phyloP scores from a whole-genome alignment of 2,888 invertebrate genomes.

The Drosophila pseudotakahashii region DNA sequence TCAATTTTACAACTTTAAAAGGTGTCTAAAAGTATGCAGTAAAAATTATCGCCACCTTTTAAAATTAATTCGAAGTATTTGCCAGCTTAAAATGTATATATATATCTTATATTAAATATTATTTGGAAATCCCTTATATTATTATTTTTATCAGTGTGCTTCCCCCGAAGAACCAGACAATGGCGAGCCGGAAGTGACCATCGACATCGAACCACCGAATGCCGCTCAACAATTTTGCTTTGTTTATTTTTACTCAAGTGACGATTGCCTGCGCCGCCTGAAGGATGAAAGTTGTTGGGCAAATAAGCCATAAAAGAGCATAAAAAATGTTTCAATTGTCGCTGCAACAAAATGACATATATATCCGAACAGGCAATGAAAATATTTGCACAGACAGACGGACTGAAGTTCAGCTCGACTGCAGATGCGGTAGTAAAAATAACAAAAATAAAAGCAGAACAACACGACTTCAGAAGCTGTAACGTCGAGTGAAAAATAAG shows the following conservation, averaged over 20 bases:
- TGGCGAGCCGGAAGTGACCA: slow-evolving; percentile 38
- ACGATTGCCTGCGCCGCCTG: slow-evolving; percentile 34
- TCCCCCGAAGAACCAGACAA: slow-evolving; percentile 10
- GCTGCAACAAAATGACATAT: slow-evolving; percentile 54
- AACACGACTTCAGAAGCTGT: slow-evolving; percentile 26
- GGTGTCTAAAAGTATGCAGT: too few species aligned
- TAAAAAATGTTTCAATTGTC: slow-evolving; percentile 77
- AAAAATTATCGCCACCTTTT: too few species aligned
- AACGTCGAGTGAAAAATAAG: not conserved
- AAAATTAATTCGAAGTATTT: too few species aligned
- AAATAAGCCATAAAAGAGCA: slow-evolving; percentile 76
- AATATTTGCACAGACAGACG: slow-evolving; percentile 54
- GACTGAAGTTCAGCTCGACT: slow-evolving; percentile 32
- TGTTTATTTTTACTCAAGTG: slow-evolving; percentile 75
- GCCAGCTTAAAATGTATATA: too few species aligned
- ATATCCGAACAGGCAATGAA: slow-evolving; percentile 43
- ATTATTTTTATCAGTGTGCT: not conserved
- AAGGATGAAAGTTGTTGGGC: slow-evolving; percentile 29
- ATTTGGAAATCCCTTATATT: too few species aligned
- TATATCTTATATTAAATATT: too few species aligned
- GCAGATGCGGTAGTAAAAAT: slow-evolving; percentile 68
- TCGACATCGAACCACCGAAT: slow-evolving; percentile 16
- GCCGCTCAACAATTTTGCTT: slow-evolving; percentile 34
- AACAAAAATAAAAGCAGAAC: slow-evolving; percentile 44
- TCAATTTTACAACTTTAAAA: too few species aligned